phyloP scores from a whole-genome alignment of 2,113 vertebrate genomes.

The Chrysochloris asiatica region DNA sequence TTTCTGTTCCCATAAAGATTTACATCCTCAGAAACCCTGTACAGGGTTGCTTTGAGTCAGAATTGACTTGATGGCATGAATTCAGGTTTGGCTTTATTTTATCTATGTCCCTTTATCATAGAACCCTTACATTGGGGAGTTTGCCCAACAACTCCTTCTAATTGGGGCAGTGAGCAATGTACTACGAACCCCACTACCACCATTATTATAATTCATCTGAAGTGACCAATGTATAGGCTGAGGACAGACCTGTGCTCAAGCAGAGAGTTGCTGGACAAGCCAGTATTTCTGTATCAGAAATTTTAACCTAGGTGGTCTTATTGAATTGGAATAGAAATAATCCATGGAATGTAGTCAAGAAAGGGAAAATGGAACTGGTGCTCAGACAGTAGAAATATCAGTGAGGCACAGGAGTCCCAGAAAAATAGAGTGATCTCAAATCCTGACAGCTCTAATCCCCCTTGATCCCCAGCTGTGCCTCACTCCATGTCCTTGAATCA shows the following conservation, averaged over 20 bases:
- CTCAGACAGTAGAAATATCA: neutral
- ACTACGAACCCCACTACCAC: too few relatives aligned
- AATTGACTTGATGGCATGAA: too few relatives aligned
- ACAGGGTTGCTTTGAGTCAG: too few relatives aligned
- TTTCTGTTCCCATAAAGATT: too few relatives aligned
- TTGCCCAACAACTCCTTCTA: neutral
- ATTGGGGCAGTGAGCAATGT: neutral
- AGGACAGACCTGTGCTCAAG: neutral
- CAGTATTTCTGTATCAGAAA: too few relatives aligned
- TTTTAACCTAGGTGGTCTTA: too few relatives aligned
- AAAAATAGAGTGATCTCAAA: neutral
- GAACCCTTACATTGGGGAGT: neutral
- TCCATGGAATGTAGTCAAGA: too few relatives aligned
- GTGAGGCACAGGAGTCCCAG: neutral
- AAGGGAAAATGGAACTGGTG: neutral
- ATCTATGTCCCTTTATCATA: neutral
- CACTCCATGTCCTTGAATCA: neutral
- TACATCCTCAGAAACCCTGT: too few relatives aligned
- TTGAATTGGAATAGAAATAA: too few relatives aligned
- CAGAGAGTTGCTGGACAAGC: too few relatives aligned
- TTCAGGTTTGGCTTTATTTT: too few relatives aligned
- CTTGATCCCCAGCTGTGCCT: neutral
- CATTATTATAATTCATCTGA: neutral
- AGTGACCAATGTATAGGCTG: neutral
- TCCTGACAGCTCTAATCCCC: neutral